These are phyloP conservation scores for Spodoptera exigua DNA, from an alignment of 2,888 invertebrate species.

Conservation along the genomic window DNA sequence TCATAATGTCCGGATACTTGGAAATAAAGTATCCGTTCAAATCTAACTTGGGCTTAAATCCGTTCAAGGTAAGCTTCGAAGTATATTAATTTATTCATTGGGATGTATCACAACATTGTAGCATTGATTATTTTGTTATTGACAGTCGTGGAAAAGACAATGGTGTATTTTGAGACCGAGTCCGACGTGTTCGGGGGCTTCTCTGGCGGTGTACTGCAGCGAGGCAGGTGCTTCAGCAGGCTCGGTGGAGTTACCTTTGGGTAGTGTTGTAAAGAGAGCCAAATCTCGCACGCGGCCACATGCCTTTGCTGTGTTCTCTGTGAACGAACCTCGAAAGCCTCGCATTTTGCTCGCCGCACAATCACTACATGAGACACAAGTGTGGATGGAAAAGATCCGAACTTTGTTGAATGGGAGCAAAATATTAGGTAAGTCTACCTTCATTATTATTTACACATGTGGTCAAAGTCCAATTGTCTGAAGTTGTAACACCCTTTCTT, in stretches of 20 bases:
- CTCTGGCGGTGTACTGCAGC: constrained; percentile 88
- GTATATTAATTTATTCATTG: constrained; percentile 39
- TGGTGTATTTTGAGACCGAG: constrained; percentile 91
- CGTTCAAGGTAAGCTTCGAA: constrained; percentile 89
- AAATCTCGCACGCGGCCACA: constrained; percentile 91
- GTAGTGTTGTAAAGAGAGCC: constrained; percentile 90
- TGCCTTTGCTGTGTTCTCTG: constrained; percentile 91
- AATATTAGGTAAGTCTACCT: constrained; percentile 75
- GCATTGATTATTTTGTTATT: constrained; percentile 66
- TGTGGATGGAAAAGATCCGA: constrained; percentile 92
- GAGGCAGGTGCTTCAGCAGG: constrained; percentile 84
- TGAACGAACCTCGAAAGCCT: constrained; percentile 89
- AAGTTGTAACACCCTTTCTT: too few relatives aligned
- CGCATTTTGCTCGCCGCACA: constrained; percentile 91
- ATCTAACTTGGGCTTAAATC: constrained; percentile 90
- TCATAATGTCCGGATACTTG: constrained; percentile 88
- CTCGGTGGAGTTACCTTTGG: constrained; percentile 88
- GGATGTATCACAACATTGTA: constrained; percentile 57
- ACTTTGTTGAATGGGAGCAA: constrained; percentile 84
- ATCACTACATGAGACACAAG: constrained; percentile 91
- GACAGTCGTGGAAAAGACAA: constrained; percentile 91
- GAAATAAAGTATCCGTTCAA: constrained; percentile 91
- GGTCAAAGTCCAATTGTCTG: constrained; percentile 37
- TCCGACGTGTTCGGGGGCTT: constrained; percentile 86
- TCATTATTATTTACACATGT: constrained; percentile 44